Evolutionary conservation across 2,113 vertebrate genomes (phyloP).

Genomic region (Thamnophis sirtalis): DNA sequence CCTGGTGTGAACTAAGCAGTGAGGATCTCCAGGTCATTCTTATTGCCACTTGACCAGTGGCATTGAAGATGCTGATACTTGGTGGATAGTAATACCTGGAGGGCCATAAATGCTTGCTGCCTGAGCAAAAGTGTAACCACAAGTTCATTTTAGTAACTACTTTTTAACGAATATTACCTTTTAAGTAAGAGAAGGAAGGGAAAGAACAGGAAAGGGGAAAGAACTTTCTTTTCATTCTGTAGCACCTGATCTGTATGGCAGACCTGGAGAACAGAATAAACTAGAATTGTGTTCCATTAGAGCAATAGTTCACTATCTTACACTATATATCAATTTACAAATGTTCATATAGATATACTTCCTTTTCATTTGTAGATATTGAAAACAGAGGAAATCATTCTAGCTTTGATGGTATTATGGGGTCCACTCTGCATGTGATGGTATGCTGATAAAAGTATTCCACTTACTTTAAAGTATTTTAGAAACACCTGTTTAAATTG

Average conservation of each 20-base stretch:
- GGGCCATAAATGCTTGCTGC: not conserved
- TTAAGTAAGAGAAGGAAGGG: not conserved
- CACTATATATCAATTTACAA: slow-evolving; percentile 1
- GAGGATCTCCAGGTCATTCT: not conserved
- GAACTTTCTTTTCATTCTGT: not conserved
- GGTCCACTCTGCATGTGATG: not conserved
- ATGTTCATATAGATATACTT: not conserved
- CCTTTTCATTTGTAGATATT: not conserved
- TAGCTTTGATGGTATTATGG: not conserved
- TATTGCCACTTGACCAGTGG: not conserved
- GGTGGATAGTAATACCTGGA: not conserved
- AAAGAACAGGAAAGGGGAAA: not conserved
- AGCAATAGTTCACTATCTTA: not conserved
- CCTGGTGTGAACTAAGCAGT: not conserved
- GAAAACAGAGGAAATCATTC: not conserved
- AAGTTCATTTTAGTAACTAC: not conserved
- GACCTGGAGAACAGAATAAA: not conserved
- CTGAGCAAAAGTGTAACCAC: not conserved
- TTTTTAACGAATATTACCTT: not conserved
- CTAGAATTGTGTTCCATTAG: not conserved
- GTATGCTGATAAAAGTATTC: not conserved
- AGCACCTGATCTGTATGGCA: not conserved
- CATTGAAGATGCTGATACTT: not conserved
- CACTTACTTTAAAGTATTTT: not conserved
- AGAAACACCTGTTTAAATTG: not conserved